phyloP scores from a whole-genome alignment of 2,888 invertebrate species.

The Caenorhabditis drosophilae region DNA sequence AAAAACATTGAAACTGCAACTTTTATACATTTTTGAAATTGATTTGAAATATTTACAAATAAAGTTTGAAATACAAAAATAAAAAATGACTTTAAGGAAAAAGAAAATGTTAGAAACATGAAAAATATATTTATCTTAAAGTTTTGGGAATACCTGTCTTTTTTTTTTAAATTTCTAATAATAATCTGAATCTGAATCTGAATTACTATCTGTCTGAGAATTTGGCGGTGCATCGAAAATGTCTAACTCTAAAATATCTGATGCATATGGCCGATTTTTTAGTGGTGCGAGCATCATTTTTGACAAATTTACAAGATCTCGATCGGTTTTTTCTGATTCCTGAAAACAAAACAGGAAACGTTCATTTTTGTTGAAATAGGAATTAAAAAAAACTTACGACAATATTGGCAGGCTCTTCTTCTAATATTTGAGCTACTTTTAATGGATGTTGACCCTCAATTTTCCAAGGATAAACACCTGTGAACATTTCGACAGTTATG shows the following conservation, averaged over 20 bases:
- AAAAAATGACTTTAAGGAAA: too few relatives aligned
- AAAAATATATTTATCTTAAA: too few relatives aligned
- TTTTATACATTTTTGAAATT: too few relatives aligned
- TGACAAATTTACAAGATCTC: constrained; percentile 16
- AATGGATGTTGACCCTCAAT: constrained; percentile 31
- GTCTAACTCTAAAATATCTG: constrained; percentile 1
- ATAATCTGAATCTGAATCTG: too few relatives aligned
- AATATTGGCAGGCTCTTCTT: constrained; percentile 16
- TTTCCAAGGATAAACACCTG: constrained; percentile 52
- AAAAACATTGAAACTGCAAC: too few relatives aligned
- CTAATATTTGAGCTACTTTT: constrained; percentile 19
- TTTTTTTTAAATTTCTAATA: too few relatives aligned
- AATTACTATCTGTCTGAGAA: too few relatives aligned
- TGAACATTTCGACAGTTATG: constrained; percentile 52
- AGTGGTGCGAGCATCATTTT: constrained; percentile 20
- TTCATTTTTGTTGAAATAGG: too few relatives aligned
- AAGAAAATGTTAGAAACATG: too few relatives aligned
- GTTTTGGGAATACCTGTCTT: too few relatives aligned
- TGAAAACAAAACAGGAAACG: not conserved
- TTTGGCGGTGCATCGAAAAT: not conserved
- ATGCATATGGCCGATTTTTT: constrained; percentile 14
- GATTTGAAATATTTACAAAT: too few relatives aligned
- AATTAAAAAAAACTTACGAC: constrained; percentile 1
- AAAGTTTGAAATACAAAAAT: too few relatives aligned
- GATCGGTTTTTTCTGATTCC: constrained; percentile 5